Conservation (phyloP, 2,888 invertebrate species). For the Limnephilus marmoratus region DNA sequence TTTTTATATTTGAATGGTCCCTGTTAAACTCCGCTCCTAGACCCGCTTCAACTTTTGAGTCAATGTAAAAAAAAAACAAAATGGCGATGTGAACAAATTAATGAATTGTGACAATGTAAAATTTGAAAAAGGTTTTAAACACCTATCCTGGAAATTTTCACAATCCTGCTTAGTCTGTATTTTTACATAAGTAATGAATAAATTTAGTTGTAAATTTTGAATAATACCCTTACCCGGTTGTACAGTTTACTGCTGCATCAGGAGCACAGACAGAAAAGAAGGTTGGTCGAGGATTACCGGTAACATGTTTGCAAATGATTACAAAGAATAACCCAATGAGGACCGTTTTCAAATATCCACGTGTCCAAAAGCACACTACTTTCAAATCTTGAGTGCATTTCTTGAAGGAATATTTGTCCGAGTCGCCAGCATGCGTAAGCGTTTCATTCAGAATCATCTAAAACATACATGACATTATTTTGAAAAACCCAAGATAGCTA, state of each 20-base stretch:
- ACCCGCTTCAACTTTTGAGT: background rate
- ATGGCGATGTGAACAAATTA: too few species aligned
- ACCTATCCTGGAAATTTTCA: background rate
- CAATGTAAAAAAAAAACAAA: too few species aligned
- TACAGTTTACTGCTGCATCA: conserved; percentile 80
- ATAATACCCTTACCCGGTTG: conserved; percentile 70
- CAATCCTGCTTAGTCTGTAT: background rate
- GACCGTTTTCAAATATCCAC: conserved; percentile 81
- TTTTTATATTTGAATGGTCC: background rate
- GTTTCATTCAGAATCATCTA: conserved; percentile 28
- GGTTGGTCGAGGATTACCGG: conserved; percentile 86
- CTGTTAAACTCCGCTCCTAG: background rate
- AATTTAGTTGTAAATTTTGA: background rate
- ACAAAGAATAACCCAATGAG: conserved; percentile 79
- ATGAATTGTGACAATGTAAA: too few species aligned
- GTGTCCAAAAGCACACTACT: conserved; percentile 75
- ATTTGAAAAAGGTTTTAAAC: too few species aligned
- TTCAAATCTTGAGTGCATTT: conserved; percentile 69
- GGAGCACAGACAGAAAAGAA: conserved; percentile 86
- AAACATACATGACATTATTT: background rate
- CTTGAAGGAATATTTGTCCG: background rate
- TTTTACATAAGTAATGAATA: background rate
- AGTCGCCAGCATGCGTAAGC: background rate
- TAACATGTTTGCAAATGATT: conserved; percentile 81
- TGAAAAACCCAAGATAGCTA: background rate